Percentiles rank a stretch among this genome's conserved stretches.
phyloP scores from a whole-genome alignment of 2,888 invertebrate species.

The Latheticus oryzae region DNA sequence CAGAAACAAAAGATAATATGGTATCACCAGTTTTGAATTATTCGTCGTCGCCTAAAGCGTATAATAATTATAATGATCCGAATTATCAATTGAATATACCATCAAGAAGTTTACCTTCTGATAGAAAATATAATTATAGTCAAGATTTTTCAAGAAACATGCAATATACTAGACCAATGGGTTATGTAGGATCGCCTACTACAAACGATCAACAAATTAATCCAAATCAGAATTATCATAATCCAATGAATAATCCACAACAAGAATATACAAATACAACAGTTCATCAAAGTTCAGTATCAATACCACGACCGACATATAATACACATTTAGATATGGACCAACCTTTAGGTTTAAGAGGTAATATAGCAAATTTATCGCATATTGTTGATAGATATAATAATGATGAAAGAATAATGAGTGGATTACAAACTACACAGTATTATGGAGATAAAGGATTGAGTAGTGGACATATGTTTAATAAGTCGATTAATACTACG shows the following conservation, averaged over 20 bases:
- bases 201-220: conserved; percentile 45
- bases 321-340: conserved; percentile 62
- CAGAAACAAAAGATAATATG: conserved; percentile 33
- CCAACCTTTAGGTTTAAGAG: conserved; percentile 63
- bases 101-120: conserved; percentile 45
- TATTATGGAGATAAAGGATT: conserved; percentile 63
- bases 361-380: conserved; percentile 70
- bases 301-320: conserved; percentile 56
- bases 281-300: conserved; percentile 47
- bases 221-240: conserved; percentile 38
- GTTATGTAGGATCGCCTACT: conserved; percentile 42
- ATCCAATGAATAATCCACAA: conserved; percentile 44
- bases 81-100: conserved; percentile 58
- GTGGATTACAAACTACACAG: conserved; percentile 63
- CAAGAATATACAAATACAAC: conserved; percentile 47
- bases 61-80: conserved; percentile 49
- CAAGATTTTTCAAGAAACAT: conserved; percentile 57
- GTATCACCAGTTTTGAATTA: conserved; percentile 39
- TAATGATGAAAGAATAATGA: conserved; percentile 70
- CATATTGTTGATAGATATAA: conserved; percentile 71
- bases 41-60: conserved; percentile 39
- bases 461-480: conserved; percentile 58
- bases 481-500: conserved; percentile 58
- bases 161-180: conserved; percentile 48
- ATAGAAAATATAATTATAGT: conserved; percentile 60